Base-by-base conservation (phyloP, 2,888 invertebrate genomes). In the Epinotia brunnichana region DNA sequence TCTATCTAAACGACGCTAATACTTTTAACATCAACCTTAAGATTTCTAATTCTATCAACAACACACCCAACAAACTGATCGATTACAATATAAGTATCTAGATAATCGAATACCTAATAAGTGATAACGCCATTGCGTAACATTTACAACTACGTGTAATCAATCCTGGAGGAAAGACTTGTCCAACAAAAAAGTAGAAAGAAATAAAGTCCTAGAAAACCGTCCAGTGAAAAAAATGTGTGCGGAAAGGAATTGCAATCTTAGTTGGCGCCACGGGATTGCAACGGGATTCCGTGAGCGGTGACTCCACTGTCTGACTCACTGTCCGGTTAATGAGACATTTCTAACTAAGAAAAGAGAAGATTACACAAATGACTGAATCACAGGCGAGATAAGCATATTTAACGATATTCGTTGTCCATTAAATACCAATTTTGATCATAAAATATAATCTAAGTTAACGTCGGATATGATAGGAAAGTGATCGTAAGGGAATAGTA, bases 1-100 rank as follows among this genome's bases (percentile, higher is more conserved):
- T 84, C 78, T 76, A 17, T 66, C 39, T 56, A 66, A 39, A 53
- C 64, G 53, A 35, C 53, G 41, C 53, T 17, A 17, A 66, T 53
- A 59, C 62, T 19, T 48, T 56, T 15, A 63, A 63, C 44, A 19
- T n/a, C 19, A 48, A 62, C 19, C 44, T 54, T 56, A 70, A 54
- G 41, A 41, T 41, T 56, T 56, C 54, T 13, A 21, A 56, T 39
- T 15, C 3, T 15, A 35, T 39, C 2, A 39, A 64, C 64, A 54
- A 62, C 29, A 62, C 24, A 48, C 48, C 24, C 24, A 51, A 51
- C 10, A n/a, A 48, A 62, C 10, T 24, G 15, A 19, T 21, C 17
- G 9, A 19, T 15, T 10, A 39, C 7, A 60, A 13, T 24, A 19
- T 21, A 44, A 19, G 21, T 44, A 61, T 19, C 21, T 19, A 13